These are phyloP conservation scores for Limnephilus lunatus DNA, from an alignment of 2,888 invertebrate genomes.

Conservation along the genomic window DNA sequence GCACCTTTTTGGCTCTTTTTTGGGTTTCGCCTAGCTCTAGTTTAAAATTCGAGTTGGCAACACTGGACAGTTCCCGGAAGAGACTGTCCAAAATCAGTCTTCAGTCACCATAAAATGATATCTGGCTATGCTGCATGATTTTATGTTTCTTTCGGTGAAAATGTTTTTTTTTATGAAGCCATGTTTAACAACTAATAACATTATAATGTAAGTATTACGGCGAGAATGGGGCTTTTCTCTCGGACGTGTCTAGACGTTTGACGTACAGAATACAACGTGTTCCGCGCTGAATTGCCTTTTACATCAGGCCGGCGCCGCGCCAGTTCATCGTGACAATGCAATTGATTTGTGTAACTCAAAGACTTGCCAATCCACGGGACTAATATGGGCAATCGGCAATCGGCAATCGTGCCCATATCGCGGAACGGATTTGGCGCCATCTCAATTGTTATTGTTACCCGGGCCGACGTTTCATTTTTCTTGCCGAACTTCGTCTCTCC, in stretches of 20 bases:
- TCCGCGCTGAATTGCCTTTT: constrained; percentile 45
- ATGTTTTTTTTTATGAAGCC: constrained; percentile 6
- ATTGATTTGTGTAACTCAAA: constrained; percentile 53
- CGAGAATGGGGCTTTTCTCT: constrained; percentile 40
- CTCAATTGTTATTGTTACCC: constrained; percentile 38
- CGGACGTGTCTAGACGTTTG: constrained; percentile 46
- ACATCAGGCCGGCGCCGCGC: constrained; percentile 39
- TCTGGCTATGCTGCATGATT: not conserved
- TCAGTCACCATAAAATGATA: not conserved
- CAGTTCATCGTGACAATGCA: constrained; percentile 46
- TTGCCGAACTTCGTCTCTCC: not conserved
- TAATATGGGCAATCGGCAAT: constrained; percentile 46
- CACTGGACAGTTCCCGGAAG: not conserved
- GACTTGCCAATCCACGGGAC: constrained; percentile 43
- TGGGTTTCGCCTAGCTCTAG: no score
- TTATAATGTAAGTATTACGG: constrained; percentile 7
- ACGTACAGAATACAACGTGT: constrained; percentile 38
- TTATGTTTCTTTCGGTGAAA: not conserved
- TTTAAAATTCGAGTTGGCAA: no score
- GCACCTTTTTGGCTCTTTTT: no score
- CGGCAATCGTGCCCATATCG: constrained; percentile 18
- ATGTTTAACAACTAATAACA: not conserved
- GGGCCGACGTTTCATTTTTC: not conserved
- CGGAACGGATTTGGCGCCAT: constrained; percentile 46
- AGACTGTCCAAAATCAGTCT: not conserved